Evolutionary conservation across 2,888 invertebrate genomes (phyloP).

Genomic region (Cheilosia pagana): DNA sequence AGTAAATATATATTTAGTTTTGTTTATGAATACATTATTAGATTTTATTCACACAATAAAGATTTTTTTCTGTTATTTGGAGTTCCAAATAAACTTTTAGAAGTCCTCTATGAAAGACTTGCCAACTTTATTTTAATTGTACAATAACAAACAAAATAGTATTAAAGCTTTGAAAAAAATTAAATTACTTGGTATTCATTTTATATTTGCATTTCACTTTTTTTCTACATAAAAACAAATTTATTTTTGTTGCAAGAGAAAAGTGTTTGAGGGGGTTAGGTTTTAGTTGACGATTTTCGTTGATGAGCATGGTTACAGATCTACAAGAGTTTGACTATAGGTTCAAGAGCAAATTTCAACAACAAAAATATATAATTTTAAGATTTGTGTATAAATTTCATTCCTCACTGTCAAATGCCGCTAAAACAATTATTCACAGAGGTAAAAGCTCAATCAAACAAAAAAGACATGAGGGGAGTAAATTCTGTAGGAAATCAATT

Average conservation of each 20-base stretch:
- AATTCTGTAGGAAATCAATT: too few species aligned
- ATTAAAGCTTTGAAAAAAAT: constrained; percentile 41
- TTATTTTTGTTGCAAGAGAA: background rate
- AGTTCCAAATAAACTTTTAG: too few species aligned
- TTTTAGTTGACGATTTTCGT: too few species aligned
- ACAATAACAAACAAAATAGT: constrained; percentile 1
- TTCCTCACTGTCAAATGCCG: too few species aligned
- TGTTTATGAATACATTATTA: constrained; percentile 35
- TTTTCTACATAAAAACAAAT: background rate
- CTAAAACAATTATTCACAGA: too few species aligned
- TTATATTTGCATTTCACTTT: constrained; percentile 2
- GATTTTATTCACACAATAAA: constrained; percentile 43
- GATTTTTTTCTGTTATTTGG: background rate
- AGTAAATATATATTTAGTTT: constrained; percentile 55
- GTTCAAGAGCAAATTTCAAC: too few species aligned
- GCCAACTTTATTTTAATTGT: background rate
- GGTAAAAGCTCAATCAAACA: too few species aligned
- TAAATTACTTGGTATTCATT: background rate
- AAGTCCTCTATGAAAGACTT: constrained; percentile 1
- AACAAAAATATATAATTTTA: too few species aligned
- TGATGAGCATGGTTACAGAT: too few species aligned
- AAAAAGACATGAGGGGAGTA: too few species aligned
- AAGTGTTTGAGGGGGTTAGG: background rate
- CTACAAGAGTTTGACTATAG: too few species aligned
- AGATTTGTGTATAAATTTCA: too few species aligned